phyloP scores from a whole-genome alignment of 2,888 invertebrate genomes.

The Drosophila lacicola region DNA sequence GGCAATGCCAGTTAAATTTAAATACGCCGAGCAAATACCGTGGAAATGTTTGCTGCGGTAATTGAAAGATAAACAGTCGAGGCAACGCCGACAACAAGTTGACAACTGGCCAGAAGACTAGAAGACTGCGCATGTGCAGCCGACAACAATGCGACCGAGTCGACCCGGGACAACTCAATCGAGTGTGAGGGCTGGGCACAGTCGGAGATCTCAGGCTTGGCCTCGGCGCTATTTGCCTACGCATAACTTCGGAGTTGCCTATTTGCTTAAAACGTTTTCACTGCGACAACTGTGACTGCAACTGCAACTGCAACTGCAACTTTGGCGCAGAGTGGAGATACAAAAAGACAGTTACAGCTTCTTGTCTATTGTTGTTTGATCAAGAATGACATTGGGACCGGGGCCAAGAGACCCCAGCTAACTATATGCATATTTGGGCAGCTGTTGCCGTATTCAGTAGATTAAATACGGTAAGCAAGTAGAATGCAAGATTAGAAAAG shows the following conservation, averaged over 20 bases:
- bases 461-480: conserved; percentile 25
- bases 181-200: conserved; percentile 25
- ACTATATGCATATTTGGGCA: conserved; percentile 60
- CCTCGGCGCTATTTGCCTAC: conserved; percentile 45
- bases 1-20: conserved; percentile 59
- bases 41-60: conserved; percentile 65
- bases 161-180: conserved; percentile 61
- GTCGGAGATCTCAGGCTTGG: conserved; percentile 18
- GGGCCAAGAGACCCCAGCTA: conserved; percentile 11
- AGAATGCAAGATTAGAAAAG: conserved; percentile 39
- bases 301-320: conserved; percentile 50
- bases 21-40: conserved; percentile 63
- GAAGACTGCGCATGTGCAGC: conserved; percentile 67
- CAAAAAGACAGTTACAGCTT: conserved; percentile 61
- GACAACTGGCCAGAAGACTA: conserved; percentile 41
- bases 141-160: conserved; percentile 49
- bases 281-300: conserved; percentile 53
- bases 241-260: conserved; percentile 33
- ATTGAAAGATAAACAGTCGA: conserved; percentile 70
- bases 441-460: conserved; percentile 46
- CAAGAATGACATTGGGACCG: conserved; percentile 56
- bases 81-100: conserved; percentile 42
- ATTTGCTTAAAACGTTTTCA: conserved; percentile 69
- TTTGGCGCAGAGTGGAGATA: conserved; percentile 14
- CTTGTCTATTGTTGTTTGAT: conserved; percentile 71